Conservation (phyloP, 2,888 invertebrate genomes). For the Molorchus minor region DNA sequence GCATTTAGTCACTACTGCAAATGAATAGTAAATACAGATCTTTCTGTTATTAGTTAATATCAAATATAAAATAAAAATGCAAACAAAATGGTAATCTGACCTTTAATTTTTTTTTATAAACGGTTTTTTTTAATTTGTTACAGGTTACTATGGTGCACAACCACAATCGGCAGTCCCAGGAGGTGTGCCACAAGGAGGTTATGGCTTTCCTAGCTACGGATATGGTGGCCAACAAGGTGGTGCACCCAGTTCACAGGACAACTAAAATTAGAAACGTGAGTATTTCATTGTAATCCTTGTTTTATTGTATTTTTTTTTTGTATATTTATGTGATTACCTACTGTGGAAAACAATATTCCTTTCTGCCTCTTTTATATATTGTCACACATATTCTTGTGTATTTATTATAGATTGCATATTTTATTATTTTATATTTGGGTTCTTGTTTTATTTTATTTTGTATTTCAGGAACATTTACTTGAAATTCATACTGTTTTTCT, state of each 20-base stretch:
- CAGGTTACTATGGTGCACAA: slow-evolving; percentile 60
- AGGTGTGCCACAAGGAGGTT: slow-evolving; percentile 60
- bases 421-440: slow-evolving; percentile 29
- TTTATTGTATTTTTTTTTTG: slow-evolving; percentile 31
- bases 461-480: slow-evolving; percentile 45
- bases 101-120: no score
- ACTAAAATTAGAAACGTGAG: slow-evolving; percentile 38
- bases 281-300: slow-evolving; percentile 19
- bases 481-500: slow-evolving; percentile 35
- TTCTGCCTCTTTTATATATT: slow-evolving; percentile 24
- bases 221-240: slow-evolving; percentile 56
- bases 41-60: no score
- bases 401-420: slow-evolving; percentile 30
- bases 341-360: slow-evolving; percentile 47
- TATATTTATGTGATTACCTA: slow-evolving; percentile 42
- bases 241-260: slow-evolving; percentile 44
- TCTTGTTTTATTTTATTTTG: slow-evolving; percentile 39
- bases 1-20: no score
- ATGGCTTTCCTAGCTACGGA: slow-evolving; percentile 62
- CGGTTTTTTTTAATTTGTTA: slow-evolving; percentile 8
- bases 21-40: no score
- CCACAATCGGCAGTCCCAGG: slow-evolving; percentile 54
- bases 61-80: no score
- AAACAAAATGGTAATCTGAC: no score
- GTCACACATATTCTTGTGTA: slow-evolving; percentile 26